Percentiles rank a stretch among this genome's conserved stretches.
Conservation (phyloP, 2,797 vertebrate species). For the Prunella strophiata region DNA sequence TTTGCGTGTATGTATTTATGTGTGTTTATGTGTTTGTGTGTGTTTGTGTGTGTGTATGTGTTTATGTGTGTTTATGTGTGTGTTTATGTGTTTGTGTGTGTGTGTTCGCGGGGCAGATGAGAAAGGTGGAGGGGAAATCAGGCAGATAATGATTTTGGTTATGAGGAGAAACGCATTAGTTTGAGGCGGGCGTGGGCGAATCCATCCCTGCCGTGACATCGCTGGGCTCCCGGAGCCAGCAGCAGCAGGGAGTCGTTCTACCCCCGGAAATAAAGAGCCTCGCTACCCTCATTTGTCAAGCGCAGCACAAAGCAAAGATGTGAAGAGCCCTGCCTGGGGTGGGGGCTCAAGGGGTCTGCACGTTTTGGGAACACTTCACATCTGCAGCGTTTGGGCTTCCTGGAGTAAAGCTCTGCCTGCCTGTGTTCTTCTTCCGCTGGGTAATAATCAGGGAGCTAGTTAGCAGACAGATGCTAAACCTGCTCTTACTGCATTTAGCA, state of each 20-base stretch:
- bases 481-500: slow-evolving; percentile 45
- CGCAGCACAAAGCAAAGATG: slow-evolving; percentile 51
- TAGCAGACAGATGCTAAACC: slow-evolving; percentile 66
- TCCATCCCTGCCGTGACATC: background rate
- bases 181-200: slow-evolving; percentile 36
- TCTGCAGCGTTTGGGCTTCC: background rate
- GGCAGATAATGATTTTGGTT: slow-evolving; percentile 52
- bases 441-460: slow-evolving; percentile 54
- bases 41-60: background rate
- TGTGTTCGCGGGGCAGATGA: background rate
- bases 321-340: background rate
- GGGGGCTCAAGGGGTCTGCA: background rate
- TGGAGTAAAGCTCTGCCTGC: slow-evolving; percentile 24
- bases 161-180: slow-evolving; percentile 42
- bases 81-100: background rate
- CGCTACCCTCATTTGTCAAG: slow-evolving; percentile 48
- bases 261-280: slow-evolving; percentile 46
- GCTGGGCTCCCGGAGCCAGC: background rate
- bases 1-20: too few relatives aligned
- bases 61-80: background rate
- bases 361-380: slow-evolving; percentile 35
- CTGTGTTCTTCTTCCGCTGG: slow-evolving; percentile 17
- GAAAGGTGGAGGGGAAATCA: slow-evolving; percentile 14
- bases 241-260: background rate
- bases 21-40: too few relatives aligned